Conservation (phyloP, 2,797 vertebrate species). For the Orientallactaga sibirica region DNA sequence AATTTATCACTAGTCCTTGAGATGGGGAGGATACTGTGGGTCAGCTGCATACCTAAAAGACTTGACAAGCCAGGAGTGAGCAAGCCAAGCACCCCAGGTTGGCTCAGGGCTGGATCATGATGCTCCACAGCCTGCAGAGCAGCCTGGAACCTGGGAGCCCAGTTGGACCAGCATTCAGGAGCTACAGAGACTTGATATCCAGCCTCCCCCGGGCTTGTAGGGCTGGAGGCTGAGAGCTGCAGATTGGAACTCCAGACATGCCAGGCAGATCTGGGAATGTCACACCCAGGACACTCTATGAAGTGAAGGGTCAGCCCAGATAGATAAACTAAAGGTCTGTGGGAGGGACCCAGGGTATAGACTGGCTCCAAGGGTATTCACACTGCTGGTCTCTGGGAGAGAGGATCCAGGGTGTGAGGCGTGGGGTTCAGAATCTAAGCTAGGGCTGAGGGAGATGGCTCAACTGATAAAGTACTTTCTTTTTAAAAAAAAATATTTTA, state of each 20-base stretch:
- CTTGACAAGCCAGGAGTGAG: background rate
- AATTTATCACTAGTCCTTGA: background rate
- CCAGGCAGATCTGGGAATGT: background rate
- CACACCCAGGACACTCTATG: background rate
- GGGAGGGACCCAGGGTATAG: background rate
- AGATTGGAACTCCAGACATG: background rate
- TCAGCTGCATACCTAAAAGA: background rate
- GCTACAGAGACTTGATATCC: background rate
- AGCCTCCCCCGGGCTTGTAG: background rate
- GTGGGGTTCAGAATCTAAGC: constrained; percentile 29
- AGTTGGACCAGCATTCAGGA: background rate
- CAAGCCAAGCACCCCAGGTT: background rate
- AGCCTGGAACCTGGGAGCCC: background rate
- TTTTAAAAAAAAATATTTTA: no score
- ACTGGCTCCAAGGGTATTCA: background rate
- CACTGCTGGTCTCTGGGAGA: constrained; percentile 6
- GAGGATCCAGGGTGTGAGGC: background rate
- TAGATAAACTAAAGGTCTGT: background rate
- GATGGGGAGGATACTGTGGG: background rate
- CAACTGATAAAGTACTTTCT: no score
- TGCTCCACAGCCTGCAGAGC: background rate
- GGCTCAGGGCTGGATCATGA: background rate
- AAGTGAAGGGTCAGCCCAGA: background rate
- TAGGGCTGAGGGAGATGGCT: background rate
- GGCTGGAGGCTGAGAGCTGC: background rate